A percentile compares a stretch with the other conserved stretches of the same genome.
phyloP scores from a whole-genome alignment of 2,113 vertebrate species.

The Myxocyprinus asiaticus region DNA sequence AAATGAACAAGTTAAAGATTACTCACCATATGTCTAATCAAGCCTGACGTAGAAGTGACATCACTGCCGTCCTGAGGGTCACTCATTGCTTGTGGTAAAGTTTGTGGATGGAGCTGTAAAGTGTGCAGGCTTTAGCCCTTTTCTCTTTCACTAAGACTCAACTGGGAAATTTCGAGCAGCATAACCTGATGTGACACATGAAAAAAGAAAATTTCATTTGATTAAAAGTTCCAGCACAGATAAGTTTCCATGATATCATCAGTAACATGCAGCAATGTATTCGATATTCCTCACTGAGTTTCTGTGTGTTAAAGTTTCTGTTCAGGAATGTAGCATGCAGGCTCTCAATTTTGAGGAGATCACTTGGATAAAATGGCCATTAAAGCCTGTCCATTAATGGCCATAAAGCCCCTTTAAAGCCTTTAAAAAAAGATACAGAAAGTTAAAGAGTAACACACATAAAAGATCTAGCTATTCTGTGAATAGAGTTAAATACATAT shows the following conservation, averaged over 20 bases:
- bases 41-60: constrained; percentile 15
- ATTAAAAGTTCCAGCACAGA: not conserved
- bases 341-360: not conserved
- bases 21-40: constrained; percentile 48
- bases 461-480: not conserved
- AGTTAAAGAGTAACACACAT: constrained; percentile 35
- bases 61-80: constrained; percentile 50
- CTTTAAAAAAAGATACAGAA: constrained; percentile 3
- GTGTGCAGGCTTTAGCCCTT: constrained; percentile 57
- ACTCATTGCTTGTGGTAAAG: constrained; percentile 53
- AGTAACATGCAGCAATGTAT: not conserved
- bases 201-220: not conserved
- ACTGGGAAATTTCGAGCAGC: constrained; percentile 58
- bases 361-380: not conserved
- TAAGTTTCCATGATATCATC: not conserved
- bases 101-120: not conserved
- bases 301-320: not conserved
- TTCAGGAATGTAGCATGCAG: not conserved
- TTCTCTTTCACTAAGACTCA: constrained; percentile 64
- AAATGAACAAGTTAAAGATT: not conserved
- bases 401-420: not conserved
- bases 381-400: not conserved
- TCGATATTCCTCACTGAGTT: not conserved
- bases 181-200: constrained; percentile 58
- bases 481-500: not conserved